Evolutionary conservation across 2,797 vertebrate species (phyloP), one percentile per base, ranked within the genome.

Genomic region (Lutjanus campechanus): DNA sequence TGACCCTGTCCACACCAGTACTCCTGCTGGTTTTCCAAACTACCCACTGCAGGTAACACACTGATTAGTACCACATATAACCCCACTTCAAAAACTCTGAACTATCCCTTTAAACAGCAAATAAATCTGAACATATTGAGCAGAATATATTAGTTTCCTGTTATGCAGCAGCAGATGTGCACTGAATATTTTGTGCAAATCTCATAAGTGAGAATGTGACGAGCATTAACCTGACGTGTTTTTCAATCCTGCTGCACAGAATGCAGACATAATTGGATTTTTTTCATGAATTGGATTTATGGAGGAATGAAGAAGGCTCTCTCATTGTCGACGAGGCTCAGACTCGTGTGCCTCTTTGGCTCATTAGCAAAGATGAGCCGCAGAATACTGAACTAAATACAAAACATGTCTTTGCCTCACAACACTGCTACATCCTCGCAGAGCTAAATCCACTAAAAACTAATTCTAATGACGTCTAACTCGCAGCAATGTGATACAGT

Each of bases 231-330:
- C 8, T 0, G 0, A 59, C 73, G 66, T 11, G 15, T 77, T 75
- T 73, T 41, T 59, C 50, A 56, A 12, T 75, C 70, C 44, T 25
- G 72, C 10, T 50, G 16, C 62, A 4, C 22, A 50, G 69, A 72
- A 63, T 20, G 46, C 41, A 36, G 63, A 22, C 72, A n/a, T 84
- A 85, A 88, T 84, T 76, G 15, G 66, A 84, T 87, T 85, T 78
- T 83, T 73, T 67, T 59, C 60, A 73, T 58, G 56, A 79, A 81
- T 76, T 60, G 61, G 80, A 66, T 88, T 86, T 47, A 66, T 54
- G 47, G 63, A 69, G 73, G 80, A 85, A 60, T 50, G 53, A 74
- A 74, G 49, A 63, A 11, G 20, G 44, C 69, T 75, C 76, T 68
- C 47, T 72, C 12, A 63, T 69, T 75, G 80, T 65, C 0, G 7